Evolutionary conservation across 2,113 vertebrate genomes (phyloP), one percentile per base, ranked within the genome.

Genomic region (Varanus komodoensis): DNA sequence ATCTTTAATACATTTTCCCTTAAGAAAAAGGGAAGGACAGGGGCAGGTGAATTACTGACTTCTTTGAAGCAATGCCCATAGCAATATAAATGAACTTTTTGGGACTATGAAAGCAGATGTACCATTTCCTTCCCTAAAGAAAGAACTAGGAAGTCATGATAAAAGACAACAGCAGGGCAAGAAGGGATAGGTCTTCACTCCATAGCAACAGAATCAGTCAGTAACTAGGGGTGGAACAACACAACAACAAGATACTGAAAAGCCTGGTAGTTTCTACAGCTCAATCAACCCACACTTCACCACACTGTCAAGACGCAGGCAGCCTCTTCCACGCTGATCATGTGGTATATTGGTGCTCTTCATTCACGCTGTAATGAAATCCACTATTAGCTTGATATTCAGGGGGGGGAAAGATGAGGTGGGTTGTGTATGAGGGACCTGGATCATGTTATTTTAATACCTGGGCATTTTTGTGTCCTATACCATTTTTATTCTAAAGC

Each of bases 391-490:
- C 23, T 68, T 44, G 38, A 68, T 14, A 27, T 25, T 27, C 8
- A 67, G 67, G 44, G 23, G 25, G 38, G 68, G 2, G 12, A 29
- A 68, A 84, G 27, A 14, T 6, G 23, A 32, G 21, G 64, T 8
- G 17, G 34, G 23, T 82, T n/a, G 54, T 6, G 4, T n/a, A 61
- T 4, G 19, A 0, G 38, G 38, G 29, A 84, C 8, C 14, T 29
- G 44, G 67, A 48, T 25, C 23, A 82, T 82, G 64, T 84, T 27
- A 84, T 69, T 84, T 27, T 84, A 84, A 84, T 69, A 84, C 67
- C 38, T 84, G 82, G 64, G 23, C 6, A 21, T 67, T 27, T n/a
- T 71, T 25, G 14, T 73, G 32, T 12, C 14, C n/a, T 14, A 73
- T 32, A 73, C 69, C n/a, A n/a, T n/a, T 73, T 29, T 12, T 67